These are phyloP conservation scores for Polymixis flavicincta DNA, from an alignment of 2,888 invertebrate genomes.

Conservation along the genomic window DNA sequence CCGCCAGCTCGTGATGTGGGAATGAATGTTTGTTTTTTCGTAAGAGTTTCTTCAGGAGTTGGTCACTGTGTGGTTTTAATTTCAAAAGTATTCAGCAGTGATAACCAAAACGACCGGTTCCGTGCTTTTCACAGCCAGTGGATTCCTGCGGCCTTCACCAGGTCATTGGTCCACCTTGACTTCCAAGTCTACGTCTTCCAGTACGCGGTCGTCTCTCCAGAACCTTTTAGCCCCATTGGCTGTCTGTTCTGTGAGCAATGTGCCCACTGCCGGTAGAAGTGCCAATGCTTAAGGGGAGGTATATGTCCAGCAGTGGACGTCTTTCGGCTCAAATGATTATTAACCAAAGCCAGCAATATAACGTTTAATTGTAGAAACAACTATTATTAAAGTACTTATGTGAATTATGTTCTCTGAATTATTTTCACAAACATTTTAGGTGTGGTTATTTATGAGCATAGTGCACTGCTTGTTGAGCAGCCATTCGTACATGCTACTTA, in stretches of 20 bases:
- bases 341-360: too few relatives aligned
- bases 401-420: not conserved
- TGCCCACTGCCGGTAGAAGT: too few relatives aligned
- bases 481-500: constrained; percentile 30
- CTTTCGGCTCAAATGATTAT: too few relatives aligned
- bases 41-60: not conserved
- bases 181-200: too few relatives aligned
- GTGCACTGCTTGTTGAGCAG: constrained; percentile 21
- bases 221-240: too few relatives aligned
- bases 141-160: too few relatives aligned
- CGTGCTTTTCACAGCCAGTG: too few relatives aligned
- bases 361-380: not conserved
- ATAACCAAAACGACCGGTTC: not conserved
- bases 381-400: not conserved
- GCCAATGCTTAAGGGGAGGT: too few relatives aligned
- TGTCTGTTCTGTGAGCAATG: too few relatives aligned
- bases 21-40: not conserved
- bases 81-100: not conserved
- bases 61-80: not conserved
- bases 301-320: too few relatives aligned
- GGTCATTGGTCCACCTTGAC: too few relatives aligned
- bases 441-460: constrained; percentile 28
- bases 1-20: not conserved
- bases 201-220: too few relatives aligned
- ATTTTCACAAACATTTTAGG: constrained; percentile 3